Conservation (phyloP, 2,797 vertebrate species). For the Tadarida brasiliensis region DNA sequence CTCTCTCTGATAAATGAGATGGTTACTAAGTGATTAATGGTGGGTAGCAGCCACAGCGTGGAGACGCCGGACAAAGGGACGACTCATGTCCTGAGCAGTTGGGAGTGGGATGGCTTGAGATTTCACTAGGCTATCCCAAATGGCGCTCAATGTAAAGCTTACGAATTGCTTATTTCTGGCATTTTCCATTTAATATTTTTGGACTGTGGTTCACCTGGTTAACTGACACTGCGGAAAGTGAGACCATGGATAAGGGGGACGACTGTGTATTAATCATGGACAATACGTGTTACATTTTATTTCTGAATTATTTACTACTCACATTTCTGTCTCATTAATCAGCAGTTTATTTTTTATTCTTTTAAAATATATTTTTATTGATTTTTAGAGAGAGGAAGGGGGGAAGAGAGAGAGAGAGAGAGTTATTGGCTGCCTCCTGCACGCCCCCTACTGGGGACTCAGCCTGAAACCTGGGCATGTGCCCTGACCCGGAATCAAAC, state of each 20-base stretch:
- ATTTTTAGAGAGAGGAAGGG: too few species aligned
- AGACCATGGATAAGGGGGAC: not conserved
- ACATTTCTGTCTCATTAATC: not conserved
- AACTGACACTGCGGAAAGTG: not conserved
- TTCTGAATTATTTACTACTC: not conserved
- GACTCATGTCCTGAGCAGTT: not conserved
- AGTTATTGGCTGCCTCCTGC: too few species aligned
- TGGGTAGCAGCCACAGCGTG: not conserved
- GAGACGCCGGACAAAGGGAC: too few species aligned
- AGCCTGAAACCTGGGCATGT: too few species aligned
- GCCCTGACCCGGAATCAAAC: too few species aligned
- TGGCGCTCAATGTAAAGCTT: not conserved
- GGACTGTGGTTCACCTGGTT: not conserved
- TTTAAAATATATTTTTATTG: too few species aligned
- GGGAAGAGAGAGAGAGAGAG: too few species aligned
- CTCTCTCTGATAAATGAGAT: not conserved
- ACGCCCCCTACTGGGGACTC: too few species aligned
- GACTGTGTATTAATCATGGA: not conserved
- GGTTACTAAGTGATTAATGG: not conserved
- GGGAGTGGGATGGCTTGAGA: not conserved
- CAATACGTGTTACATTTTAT: not conserved
- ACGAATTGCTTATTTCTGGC: not conserved
- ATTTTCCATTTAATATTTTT: not conserved
- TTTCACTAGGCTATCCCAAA: not conserved
- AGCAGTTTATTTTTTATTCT: not conserved